These are phyloP conservation scores for Pyrocephalus nanus DNA, from an alignment of 2,797 vertebrate species.

Conservation along the genomic window DNA sequence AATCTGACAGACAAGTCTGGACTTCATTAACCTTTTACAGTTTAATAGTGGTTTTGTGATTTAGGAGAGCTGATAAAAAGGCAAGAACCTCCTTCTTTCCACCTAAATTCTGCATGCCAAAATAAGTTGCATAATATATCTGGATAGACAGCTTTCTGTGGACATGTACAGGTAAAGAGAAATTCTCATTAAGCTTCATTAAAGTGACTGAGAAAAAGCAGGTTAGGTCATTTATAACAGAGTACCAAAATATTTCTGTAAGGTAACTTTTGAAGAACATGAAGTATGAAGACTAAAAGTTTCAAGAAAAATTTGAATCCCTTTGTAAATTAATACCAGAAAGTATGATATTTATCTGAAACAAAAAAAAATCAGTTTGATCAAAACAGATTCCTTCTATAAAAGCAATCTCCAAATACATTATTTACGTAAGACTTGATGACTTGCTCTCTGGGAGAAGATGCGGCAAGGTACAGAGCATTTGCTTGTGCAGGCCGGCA, in stretches of 20 bases:
- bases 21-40: slow-evolving; percentile 60
- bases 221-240: not conserved
- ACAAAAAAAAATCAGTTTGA: not conserved
- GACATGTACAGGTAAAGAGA: not conserved
- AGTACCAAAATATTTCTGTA: slow-evolving; percentile 27
- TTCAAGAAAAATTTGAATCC: not conserved
- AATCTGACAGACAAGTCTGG: slow-evolving; percentile 41
- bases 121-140: not conserved
- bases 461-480: not conserved
- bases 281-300: not conserved
- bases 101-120: not conserved
- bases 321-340: not conserved
- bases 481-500: fast-evolving
- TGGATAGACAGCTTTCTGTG: not conserved
- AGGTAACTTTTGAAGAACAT: not conserved
- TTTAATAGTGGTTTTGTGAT: slow-evolving; percentile 15
- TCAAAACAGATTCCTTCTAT: not conserved
- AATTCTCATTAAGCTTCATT: not conserved
- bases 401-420: not conserved
- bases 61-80: slow-evolving; percentile 22
- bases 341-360: not conserved
- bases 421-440: not conserved
- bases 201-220: not conserved
- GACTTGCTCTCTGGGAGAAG: not conserved
- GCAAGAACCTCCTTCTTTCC: not conserved